Base-by-base conservation (phyloP, 2,113 vertebrate genomes). In the Rissa tridactyla region DNA sequence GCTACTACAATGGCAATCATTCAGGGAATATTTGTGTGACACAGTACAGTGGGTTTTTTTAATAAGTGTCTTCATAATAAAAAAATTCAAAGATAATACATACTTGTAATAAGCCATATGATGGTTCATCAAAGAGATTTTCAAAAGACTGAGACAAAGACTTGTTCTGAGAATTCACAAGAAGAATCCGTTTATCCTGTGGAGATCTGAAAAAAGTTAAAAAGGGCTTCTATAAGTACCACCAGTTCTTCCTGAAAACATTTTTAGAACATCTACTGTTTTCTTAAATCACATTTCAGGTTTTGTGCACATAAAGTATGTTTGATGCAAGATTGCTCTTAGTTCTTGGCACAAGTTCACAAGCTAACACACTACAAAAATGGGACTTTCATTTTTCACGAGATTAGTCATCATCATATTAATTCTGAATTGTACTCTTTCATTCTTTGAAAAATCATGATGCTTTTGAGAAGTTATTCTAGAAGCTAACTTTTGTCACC, bases 61-160 rank as follows among this genome's bases (percentile, higher is more conserved):
- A 49, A 82, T 38, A 69, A 7, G 42, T 13, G 6, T 57, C 27
- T 86, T 75, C 68, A 51, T 44, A 87, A 81, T 22, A 61, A 54
- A 86, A 71, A 71, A 40, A 30, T 5, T 5, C 11, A 14, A 54
- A 83, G 11, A 17, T 19, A 78, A 91, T 25, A 98, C 98, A 92
- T 98, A 99, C 99, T 82, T 99, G 98, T 68, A 99, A 97, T 64
- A 99, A 97, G 81, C 98, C 98, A 92, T 98, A 99, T 62, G 98
- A 98, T 94, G 99, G 97, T 94, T 99, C 99, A 81, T 99, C 99
- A 92, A 99, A 98, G 73, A 99, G 99, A 97, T 99, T 99, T 98
- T 99, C 99, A 95, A 99, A 99, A 92, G 99, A 99, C 96, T 99
- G 99, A 52, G 99, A 99, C 94, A 99, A 98, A 94, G 99, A 98